These are phyloP conservation scores for Strongylocentrotus purpuratus DNA, from an alignment of 35 echinoderm and acorn worm species.

Conservation along the genomic window DNA sequence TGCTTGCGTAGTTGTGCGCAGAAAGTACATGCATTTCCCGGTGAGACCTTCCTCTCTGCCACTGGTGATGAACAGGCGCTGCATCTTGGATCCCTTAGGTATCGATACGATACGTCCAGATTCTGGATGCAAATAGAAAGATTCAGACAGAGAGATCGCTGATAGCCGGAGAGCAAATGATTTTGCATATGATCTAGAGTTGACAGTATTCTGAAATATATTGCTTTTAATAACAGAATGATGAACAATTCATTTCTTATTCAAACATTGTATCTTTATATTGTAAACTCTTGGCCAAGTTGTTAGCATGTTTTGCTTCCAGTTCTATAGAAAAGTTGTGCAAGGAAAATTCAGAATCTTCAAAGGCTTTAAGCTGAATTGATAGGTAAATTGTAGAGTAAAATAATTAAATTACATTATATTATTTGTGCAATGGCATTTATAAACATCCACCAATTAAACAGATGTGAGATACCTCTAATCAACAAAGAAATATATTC, in stretches of 20 bases:
- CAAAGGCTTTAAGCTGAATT: no score
- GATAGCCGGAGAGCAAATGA: background rate
- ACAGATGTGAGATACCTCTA: no score
- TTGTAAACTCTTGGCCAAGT: background rate
- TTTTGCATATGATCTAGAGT: background rate
- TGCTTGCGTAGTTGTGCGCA: conserved; percentile 55
- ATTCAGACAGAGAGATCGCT: background rate
- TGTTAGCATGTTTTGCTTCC: background rate
- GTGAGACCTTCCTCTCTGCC: conserved; percentile 74
- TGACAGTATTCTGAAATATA: no score
- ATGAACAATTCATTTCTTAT: background rate
- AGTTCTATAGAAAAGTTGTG: background rate
- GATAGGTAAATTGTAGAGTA: no score
- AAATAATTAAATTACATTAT: no score
- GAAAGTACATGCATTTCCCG: conserved; percentile 92
- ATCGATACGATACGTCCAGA: conserved; percentile 81
- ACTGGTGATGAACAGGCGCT: conserved; percentile 85
- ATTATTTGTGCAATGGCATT: no score
- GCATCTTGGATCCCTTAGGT: conserved; percentile 83
- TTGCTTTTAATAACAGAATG: background rate
- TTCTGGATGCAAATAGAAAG: conserved; percentile 55
- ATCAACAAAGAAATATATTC: no score
- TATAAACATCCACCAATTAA: no score
- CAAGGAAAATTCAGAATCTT: no score
- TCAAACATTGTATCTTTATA: background rate